Percentiles rank a stretch among this genome's conserved stretches.
These are phyloP conservation scores for Eristalinus aeneus DNA, from an alignment of 2,888 invertebrate species.

Conservation along the genomic window DNA sequence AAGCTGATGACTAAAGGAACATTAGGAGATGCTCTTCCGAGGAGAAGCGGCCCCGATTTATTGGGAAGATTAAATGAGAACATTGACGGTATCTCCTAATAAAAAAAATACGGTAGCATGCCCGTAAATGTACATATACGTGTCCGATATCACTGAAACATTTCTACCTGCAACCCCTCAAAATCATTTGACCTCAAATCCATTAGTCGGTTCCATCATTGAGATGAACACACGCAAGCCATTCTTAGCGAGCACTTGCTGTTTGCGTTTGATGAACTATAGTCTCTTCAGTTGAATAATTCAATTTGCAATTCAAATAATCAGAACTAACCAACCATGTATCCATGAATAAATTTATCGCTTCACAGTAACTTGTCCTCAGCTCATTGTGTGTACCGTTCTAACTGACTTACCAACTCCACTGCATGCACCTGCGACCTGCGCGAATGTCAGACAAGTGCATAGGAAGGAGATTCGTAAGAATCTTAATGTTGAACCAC, in stretches of 20 bases:
- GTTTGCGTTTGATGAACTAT: neutral
- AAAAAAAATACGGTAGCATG: neutral
- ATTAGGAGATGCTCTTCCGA: neutral
- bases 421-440: conserved; percentile 38
- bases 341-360: conserved; percentile 59
- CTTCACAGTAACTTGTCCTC: conserved; percentile 38
- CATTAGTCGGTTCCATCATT: neutral
- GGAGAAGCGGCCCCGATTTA: neutral
- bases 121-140: neutral
- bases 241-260: neutral
- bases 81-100: neutral
- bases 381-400: conserved; percentile 35
- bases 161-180: neutral
- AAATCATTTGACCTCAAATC: neutral
- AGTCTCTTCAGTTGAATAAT: conserved; percentile 23
- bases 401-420: conserved; percentile 35
- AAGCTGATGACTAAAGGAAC: neutral
- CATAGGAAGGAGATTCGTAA: neutral
- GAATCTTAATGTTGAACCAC: conserved; percentile 16
- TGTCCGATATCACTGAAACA: neutral
- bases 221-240: neutral
- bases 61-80: neutral
- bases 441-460: conserved; percentile 32
- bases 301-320: conserved; percentile 52
- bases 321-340: conserved; percentile 46